A percentile compares a stretch with the other conserved stretches of the same genome.
These are phyloP conservation scores for Steinernema carpocapsae DNA, from an alignment of 2,888 invertebrate genomes.

Conservation along the genomic window DNA sequence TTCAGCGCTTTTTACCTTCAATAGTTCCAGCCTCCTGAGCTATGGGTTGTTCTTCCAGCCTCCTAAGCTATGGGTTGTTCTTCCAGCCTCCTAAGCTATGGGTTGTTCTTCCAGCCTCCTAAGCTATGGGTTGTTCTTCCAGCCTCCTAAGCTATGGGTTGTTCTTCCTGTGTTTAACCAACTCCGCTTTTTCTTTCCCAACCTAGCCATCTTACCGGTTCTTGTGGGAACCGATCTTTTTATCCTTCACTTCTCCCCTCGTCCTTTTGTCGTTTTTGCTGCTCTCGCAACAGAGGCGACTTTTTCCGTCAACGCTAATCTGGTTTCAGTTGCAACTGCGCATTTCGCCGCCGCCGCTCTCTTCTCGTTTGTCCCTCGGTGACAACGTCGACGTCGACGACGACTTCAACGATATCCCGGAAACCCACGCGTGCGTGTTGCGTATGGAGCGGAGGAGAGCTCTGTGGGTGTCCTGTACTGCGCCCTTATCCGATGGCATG, in stretches of 20 bases:
- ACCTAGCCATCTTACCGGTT: too few relatives aligned
- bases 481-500: constrained; percentile 34
- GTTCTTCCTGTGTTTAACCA: too few relatives aligned
- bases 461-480: constrained; percentile 33
- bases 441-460: not conserved
- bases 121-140: too few relatives aligned
- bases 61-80: too few relatives aligned
- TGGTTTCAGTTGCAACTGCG: constrained; percentile 27
- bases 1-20: too few relatives aligned
- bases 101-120: too few relatives aligned
- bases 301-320: constrained; percentile 14
- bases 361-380: too few relatives aligned
- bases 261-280: not conserved
- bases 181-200: too few relatives aligned
- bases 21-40: too few relatives aligned
- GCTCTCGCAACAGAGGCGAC: not conserved
- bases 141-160: too few relatives aligned
- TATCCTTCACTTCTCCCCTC: not conserved
- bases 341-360: constrained; percentile 8
- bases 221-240: constrained; percentile 15
- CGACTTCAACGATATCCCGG: not conserved
- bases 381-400: not conserved
- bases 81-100: too few relatives aligned
- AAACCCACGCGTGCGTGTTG: not conserved
- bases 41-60: too few relatives aligned